Base-by-base conservation (phyloP, 2,888 invertebrate genomes). In the Standfussiana lucernea region DNA sequence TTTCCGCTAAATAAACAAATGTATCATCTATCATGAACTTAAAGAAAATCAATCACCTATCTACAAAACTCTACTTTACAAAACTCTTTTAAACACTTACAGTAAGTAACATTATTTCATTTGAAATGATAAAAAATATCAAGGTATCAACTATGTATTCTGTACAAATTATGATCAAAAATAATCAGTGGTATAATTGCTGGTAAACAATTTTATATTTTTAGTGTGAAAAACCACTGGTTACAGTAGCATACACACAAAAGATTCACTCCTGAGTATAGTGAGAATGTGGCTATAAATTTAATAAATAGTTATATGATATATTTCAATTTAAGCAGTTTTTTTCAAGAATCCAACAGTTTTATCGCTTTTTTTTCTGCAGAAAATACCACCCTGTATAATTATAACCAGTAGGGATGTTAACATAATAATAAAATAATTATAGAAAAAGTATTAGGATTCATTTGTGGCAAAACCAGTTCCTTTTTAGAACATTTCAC, bases 1-100 rank as follows among this genome's bases (percentile, higher is more conserved):
- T 42, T 70, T 8, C 8, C n/a, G 40, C n/a, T 53, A 8, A n/a
- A 53, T 69, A 42, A 72, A 53, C 32, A 50, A 50, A 65, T 72
- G 45, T 35, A n/a, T n/a, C 32, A 42, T n/a, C 11, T 21, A 8
- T 21, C 35, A 47, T 40, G 50, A 71, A 35, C 42, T 10, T 11
- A 40, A 40, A 40, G 40, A 40, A 64, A 7, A 40, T 64, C 8
- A 64, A 37, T 13, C 8, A n/a, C 37, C 62, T 40, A 2, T 37
- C 24, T 62, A 56, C n/a, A n/a, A n/a, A n/a, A n/a, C n/a, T n/a
- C n/a, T n/a, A n/a, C n/a, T n/a, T n/a, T n/a, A n/a, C n/a, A n/a
- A n/a, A n/a, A n/a, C n/a, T n/a, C 42, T 13, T 13, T 13, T 47
- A 15, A 59, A 21, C 32, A 21, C 10, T 11, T 35, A 21, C 21